These are phyloP conservation scores for Aphyosemion australe DNA, from an alignment of 2,113 vertebrate genomes.

Conservation along the genomic window DNA sequence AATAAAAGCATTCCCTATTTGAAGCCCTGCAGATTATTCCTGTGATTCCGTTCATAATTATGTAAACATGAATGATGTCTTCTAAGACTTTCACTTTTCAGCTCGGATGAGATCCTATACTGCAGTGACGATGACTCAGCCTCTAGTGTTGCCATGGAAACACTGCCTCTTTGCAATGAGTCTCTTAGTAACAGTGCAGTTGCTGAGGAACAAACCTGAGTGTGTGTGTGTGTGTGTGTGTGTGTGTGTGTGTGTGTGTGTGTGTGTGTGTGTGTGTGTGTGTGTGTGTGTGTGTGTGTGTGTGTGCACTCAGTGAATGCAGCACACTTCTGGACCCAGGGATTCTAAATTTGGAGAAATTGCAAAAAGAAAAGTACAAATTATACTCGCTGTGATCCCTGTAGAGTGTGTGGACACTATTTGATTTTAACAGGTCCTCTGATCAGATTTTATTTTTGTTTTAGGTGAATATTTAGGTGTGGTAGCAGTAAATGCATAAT, in stretches of 20 bases:
- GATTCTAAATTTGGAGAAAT: constrained; percentile 21
- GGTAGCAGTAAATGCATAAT: too few relatives aligned
- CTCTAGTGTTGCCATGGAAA: constrained; percentile 68
- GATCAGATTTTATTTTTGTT: too few relatives aligned
- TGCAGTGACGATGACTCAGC: constrained; percentile 73
- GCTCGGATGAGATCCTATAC: constrained; percentile 28
- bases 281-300: constrained; percentile 19
- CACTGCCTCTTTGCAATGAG: constrained; percentile 71
- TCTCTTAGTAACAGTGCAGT: constrained; percentile 73
- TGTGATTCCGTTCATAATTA: neutral
- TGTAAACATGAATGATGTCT: constrained; percentile 15
- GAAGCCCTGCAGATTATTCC: neutral
- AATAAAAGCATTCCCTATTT: neutral
- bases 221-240: constrained; percentile 27
- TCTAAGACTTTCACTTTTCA: constrained; percentile 11
- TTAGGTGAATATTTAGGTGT: too few relatives aligned
- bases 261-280: constrained; percentile 27
- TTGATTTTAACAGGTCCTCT: neutral
- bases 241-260: constrained; percentile 31
- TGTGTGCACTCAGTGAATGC: constrained; percentile 17
- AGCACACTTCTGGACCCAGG: neutral
- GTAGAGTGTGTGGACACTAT: neutral
- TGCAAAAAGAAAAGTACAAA: neutral
- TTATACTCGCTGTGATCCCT: neutral
- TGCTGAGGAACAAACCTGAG: constrained; percentile 46